These are phyloP conservation scores for Enteromius thamalakanensis DNA, from an alignment of 2,797 vertebrate genomes.

Conservation along the genomic window DNA sequence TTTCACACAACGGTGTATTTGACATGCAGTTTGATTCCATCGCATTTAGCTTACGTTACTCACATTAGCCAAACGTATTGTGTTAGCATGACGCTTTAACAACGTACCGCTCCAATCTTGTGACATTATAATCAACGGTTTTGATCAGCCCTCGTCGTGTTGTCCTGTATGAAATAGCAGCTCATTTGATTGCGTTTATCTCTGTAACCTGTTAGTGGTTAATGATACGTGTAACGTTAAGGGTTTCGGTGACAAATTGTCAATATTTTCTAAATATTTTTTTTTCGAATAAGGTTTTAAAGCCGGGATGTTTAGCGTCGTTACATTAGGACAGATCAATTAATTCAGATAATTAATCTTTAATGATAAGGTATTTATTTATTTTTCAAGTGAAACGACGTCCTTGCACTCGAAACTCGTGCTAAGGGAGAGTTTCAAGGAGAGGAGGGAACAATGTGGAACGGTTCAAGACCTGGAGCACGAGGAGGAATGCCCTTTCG, in stretches of 20 bases:
- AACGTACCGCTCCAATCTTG: neutral
- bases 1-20: neutral
- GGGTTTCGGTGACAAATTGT: too few species aligned
- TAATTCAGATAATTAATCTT: too few species aligned
- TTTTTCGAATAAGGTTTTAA: neutral
- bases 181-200: neutral
- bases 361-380: neutral
- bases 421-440: slow-evolving; percentile 20
- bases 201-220: neutral
- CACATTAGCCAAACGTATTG: neutral
- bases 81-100: slow-evolving; percentile 2
- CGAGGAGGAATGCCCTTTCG: slow-evolving; percentile 78
- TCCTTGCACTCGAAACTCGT: slow-evolving; percentile 28
- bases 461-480: slow-evolving; percentile 78
- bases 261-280: neutral
- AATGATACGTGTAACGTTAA: neutral
- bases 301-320: neutral
- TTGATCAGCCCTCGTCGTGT: neutral
- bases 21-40: neutral
- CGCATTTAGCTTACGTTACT: neutral
- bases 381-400: slow-evolving; percentile 17
- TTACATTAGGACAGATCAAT: neutral
- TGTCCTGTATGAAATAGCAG: neutral
- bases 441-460: slow-evolving; percentile 75
- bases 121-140: neutral